A percentile compares a stretch with the other conserved stretches of the same genome.
These are phyloP conservation scores for Grantiella picta DNA, from an alignment of 2,113 vertebrate genomes.

Conservation along the genomic window DNA sequence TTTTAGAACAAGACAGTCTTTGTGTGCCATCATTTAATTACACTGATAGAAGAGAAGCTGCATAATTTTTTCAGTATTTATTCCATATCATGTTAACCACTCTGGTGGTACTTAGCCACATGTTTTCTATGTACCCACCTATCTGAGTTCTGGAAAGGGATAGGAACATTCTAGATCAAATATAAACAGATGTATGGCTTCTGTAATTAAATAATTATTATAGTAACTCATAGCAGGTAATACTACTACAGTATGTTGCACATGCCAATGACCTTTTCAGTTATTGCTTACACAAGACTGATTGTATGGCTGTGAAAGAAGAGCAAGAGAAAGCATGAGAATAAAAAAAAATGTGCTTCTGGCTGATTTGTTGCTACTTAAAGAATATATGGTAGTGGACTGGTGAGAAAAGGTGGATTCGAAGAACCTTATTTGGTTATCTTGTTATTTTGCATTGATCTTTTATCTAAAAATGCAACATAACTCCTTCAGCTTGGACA, in stretches of 20 bases:
- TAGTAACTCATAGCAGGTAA: neutral
- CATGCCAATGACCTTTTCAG: neutral
- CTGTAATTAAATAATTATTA: neutral
- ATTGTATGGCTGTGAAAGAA: neutral
- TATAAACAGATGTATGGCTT: neutral
- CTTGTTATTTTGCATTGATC: neutral
- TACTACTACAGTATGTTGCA: neutral
- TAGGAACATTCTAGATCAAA: neutral
- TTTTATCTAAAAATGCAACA: neutral
- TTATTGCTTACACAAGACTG: neutral
- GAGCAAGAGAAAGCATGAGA: neutral
- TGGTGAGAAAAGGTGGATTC: neutral
- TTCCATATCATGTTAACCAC: neutral
- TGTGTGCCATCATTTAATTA: neutral
- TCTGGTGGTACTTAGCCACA: neutral
- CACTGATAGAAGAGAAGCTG: neutral
- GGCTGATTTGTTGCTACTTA: neutral
- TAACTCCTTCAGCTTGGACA: neutral
- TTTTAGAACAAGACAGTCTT: neutral
- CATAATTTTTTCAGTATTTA: neutral
- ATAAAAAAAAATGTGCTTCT: neutral
- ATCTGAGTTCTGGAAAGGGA: neutral
- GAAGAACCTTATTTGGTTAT: neutral
- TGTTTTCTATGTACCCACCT: neutral
- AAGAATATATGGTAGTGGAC: neutral